Evolutionary conservation across 2,888 invertebrate species (phyloP), one percentile per base, ranked within the genome.

Genomic region (Blastobasis lacticolella): DNA sequence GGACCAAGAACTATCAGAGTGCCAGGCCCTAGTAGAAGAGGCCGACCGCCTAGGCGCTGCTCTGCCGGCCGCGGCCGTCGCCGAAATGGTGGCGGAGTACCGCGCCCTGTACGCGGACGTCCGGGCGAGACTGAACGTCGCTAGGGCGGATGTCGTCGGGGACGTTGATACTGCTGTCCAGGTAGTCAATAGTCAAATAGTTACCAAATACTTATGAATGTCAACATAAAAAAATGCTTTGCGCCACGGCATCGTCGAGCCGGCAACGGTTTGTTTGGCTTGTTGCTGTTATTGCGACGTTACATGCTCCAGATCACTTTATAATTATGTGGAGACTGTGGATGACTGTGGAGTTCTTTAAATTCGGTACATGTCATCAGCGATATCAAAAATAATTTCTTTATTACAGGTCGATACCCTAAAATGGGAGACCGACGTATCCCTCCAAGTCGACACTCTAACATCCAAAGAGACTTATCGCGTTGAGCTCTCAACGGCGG

Each of bases 381-480:
- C 23, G 23, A 23, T 23, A 23, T 3, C 23, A 23, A 23, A 23
- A 23, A 23, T 23, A 10, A 36, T 23, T 49, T 43, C 8, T 42
- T 9, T 37, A 4, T 38, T 5, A 91, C 90, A 95, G 82, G 94
- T 94, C 7, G 92, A 95, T 57, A 94, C 94, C 0, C 81, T 93
- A 6, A 92, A 89, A 73, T 93, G 94, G 76, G 95, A 94, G 68
- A 91, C 91, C 10, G 95, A 96, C 65, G 91, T 91, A 0, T 92
- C 93, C 0, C 92, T 94, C 5, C 96, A 96, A 87, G 96, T 96
- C 1, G 92, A 95, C 69, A 96, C 96, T 0, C 77, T 96, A 44
- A 95, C 95, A 45, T 93, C 95, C 5, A 93, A 94, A 73, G 95
- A 96, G 69, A 95, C 95, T 0, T 96, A 95, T 69, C 81, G 92